These are phyloP conservation scores for Lumbricus terrestris DNA, from an alignment of 2,888 invertebrate species.

Conservation along the genomic window DNA sequence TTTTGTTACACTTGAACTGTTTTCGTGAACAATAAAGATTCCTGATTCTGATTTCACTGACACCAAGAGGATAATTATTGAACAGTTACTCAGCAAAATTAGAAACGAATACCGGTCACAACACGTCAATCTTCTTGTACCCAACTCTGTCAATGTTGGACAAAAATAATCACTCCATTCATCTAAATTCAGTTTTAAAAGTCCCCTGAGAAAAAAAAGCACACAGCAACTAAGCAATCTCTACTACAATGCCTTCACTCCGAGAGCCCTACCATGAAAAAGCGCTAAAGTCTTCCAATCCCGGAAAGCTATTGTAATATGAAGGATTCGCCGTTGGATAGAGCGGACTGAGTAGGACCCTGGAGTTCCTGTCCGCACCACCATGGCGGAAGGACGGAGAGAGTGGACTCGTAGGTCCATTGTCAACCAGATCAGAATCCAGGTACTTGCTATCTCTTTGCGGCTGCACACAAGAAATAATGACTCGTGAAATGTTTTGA, in stretches of 20 bases:
- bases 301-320: not conserved
- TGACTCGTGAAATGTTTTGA: not conserved
- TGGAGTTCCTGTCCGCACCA: not conserved
- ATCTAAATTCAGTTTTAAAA: too few species aligned
- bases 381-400: not conserved
- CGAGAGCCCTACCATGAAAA: not conserved
- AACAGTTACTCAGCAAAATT: too few species aligned
- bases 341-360: not conserved
- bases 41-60: too few species aligned
- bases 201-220: not conserved
- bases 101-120: too few species aligned
- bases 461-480: conserved; percentile 11
- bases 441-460: conserved; percentile 11
- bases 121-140: too few species aligned
- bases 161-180: too few species aligned
- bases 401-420: not conserved
- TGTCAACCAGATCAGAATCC: not conserved
- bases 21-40: too few species aligned
- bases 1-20: too few species aligned
- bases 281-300: not conserved
- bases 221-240: not conserved
- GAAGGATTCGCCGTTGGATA: not conserved
- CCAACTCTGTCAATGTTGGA: not conserved
- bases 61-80: too few species aligned
- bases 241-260: not conserved